Evolutionary conservation across 2,888 invertebrate species (phyloP).

Genomic region (Zeuzera pyrina): DNA sequence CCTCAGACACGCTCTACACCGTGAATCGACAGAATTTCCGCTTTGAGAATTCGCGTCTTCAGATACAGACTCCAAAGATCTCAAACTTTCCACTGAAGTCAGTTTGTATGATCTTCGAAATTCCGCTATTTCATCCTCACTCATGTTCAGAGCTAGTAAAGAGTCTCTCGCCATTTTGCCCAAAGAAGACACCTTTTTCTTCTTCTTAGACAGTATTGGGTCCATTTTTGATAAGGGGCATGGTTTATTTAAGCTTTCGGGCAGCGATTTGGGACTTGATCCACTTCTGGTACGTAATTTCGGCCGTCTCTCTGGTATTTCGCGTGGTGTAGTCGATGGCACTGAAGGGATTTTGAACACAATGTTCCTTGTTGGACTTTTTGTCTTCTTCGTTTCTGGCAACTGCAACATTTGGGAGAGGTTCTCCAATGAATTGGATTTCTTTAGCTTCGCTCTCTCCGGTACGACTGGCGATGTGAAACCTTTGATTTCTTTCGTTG

Average conservation of each 20-base stretch:
- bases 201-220: constrained; percentile 40
- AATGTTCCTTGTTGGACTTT: constrained; percentile 38
- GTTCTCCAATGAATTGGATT: constrained; percentile 54
- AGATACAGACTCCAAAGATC: constrained; percentile 58
- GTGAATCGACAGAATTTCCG: constrained; percentile 53
- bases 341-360: constrained; percentile 60
- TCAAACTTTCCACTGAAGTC: constrained; percentile 57
- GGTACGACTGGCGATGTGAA: constrained; percentile 47
- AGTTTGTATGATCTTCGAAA: constrained; percentile 55
- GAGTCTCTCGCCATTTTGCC: constrained; percentile 66
- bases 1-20: constrained; percentile 51
- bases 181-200: constrained; percentile 54
- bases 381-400: constrained; percentile 35
- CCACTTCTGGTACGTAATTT: constrained; percentile 50
- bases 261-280: constrained; percentile 62
- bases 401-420: constrained; percentile 29
- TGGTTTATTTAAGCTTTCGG: constrained; percentile 54
- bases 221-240: constrained; percentile 50
- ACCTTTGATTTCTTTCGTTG: constrained; percentile 36
- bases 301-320: constrained; percentile 49
- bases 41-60: constrained; percentile 62
- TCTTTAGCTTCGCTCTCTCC: constrained; percentile 53
- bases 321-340: constrained; percentile 43
- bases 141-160: constrained; percentile 58
- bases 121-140: constrained; percentile 61